Evolutionary conservation across 2,888 invertebrate species (phyloP), one percentile per base, ranked within the genome.

Genomic region (Drepanosiphum platanoidis): DNA sequence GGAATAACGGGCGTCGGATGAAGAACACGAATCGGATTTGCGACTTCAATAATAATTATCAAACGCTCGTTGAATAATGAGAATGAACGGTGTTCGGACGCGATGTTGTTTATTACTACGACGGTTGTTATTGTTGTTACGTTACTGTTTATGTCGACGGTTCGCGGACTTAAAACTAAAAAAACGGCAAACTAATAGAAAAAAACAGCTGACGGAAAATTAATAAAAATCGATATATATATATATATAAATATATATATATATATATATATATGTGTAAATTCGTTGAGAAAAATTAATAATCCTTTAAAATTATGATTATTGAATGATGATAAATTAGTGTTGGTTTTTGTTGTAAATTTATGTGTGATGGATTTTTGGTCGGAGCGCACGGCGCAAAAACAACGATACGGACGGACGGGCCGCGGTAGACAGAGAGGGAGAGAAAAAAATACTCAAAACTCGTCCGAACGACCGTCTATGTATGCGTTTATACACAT

Each of bases 381-480:
- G 84, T 84, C 84, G 84, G 84, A 84, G 84, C 84, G 84, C 84
- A 77, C 77, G 58, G 84, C 84, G 84, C 84, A 84, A 84, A 83
- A 77, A 84, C 84, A 84, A 84, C 84, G 77, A 70, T 77, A 84
- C 84, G 84, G 84, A 84, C 84, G 84, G 84, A 84, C 84, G 84
- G 84, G 84, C 77, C 84, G 84, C 84, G 84, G 75, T 84, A 84
- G 84, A 84, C 84, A 84, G 84, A 70, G 81, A 81, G 77, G 58
- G 84, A 58, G 77, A 77, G 32, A 66, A 75, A 84, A 68, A 84
- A 77, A 68, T 70, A 66, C 68, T 70, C 36, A 77, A 77, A 84
- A 77, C 77, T 84, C 77, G 84, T 84, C 84, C 77, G 68, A 75
- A 74, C 64, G 27, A 82, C 42, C 18, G 13, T 11, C 27, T 52